phyloP scores from a whole-genome alignment of 2,888 invertebrate genomes.

The Drosophila testacea region DNA sequence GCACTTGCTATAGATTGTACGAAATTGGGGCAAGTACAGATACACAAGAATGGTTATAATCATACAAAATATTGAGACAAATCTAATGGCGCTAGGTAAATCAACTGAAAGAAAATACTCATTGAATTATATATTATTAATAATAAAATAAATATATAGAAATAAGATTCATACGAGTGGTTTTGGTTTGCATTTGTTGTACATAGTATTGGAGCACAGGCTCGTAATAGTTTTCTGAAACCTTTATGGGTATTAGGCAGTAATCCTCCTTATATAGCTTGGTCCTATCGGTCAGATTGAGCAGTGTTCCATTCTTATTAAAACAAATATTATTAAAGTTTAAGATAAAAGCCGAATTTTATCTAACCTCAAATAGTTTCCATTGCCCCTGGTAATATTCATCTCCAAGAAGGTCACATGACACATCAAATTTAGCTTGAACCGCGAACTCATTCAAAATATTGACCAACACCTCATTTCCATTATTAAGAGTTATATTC shows the following conservation, averaged over 20 bases:
- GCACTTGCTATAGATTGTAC: conserved; percentile 2
- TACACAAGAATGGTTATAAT: conserved; percentile 86
- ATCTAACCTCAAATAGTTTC: conserved; percentile 33
- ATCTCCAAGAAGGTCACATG: conserved; percentile 20
- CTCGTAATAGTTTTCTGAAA: not conserved
- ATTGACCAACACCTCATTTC: not conserved
- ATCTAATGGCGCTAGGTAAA: conserved; percentile 67
- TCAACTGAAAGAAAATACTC: conserved; percentile 86
- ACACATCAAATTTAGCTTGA: not conserved
- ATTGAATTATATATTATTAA: not conserved
- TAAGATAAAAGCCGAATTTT: not conserved
- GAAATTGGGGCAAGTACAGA: conserved; percentile 19
- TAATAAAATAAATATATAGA: not conserved
- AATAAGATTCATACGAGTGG: conserved; percentile 1
- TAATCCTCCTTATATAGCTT: not conserved
- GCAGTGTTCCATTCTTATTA: conserved; percentile 16
- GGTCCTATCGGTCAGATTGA: not conserved
- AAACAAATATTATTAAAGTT: not conserved
- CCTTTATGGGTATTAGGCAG: conserved; percentile 16
- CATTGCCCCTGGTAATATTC: conserved; percentile 18
- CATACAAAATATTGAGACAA: conserved; percentile 89
- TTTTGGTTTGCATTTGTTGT: not conserved
- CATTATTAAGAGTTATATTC: conserved; percentile 17
- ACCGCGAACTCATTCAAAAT: conserved; percentile 1
- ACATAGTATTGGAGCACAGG: not conserved